A percentile compares a stretch with the other conserved stretches of the same genome.
phyloP scores from a whole-genome alignment of 2,797 vertebrate species.

The Valencia hispanica region DNA sequence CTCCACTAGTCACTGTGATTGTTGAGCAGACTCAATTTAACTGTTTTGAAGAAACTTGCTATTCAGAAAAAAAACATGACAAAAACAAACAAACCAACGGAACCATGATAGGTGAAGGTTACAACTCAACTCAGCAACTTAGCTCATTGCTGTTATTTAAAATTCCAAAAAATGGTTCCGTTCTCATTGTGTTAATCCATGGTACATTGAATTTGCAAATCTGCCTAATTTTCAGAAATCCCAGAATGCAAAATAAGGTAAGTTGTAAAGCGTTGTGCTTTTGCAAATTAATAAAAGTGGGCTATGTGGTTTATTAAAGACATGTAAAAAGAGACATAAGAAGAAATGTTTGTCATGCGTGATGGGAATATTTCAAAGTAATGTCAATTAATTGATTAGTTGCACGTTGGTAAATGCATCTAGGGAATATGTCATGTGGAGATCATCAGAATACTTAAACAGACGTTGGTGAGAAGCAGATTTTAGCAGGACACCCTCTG shows the following conservation, averaged over 20 bases:
- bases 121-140: too few relatives aligned
- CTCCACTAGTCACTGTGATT: neutral
- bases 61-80: too few relatives aligned
- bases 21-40: neutral
- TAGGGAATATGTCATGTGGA: too few relatives aligned
- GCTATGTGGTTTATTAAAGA: slow-evolving; percentile 40
- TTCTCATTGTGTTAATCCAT: neutral
- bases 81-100: too few relatives aligned
- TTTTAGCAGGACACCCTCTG: too few relatives aligned
- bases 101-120: too few relatives aligned
- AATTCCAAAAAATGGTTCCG: neutral
- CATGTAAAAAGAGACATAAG: slow-evolving; percentile 26
- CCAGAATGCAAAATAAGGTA: neutral
- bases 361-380: too few relatives aligned
- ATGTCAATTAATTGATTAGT: too few relatives aligned
- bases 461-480: too few relatives aligned
- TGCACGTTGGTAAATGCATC: too few relatives aligned
- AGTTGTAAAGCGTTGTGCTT: neutral
- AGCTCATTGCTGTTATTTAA: too few relatives aligned
- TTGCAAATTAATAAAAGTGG: slow-evolving; percentile 17
- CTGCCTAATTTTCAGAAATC: neutral
- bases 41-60: neutral
- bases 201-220: neutral
- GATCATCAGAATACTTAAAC: too few relatives aligned
- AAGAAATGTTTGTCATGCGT: slow-evolving; percentile 37